phyloP scores from a whole-genome alignment of 2,888 invertebrate genomes.

The Diachrysia chrysitis region DNA sequence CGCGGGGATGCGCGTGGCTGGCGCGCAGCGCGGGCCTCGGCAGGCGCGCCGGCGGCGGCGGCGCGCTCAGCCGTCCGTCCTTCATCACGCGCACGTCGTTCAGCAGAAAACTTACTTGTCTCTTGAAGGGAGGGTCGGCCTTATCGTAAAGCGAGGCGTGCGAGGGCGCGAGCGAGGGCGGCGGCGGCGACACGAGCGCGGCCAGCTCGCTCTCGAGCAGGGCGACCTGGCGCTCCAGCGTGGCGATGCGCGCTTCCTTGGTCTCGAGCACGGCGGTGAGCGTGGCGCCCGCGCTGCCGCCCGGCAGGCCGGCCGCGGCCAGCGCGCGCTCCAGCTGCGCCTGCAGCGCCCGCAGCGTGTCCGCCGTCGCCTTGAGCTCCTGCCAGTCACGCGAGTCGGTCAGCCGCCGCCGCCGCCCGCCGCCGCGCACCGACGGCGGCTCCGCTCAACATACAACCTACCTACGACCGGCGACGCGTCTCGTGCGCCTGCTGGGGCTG shows the following conservation, averaged over 20 bases:
- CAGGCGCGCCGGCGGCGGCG: conserved; percentile 72
- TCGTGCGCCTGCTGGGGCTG: conserved; percentile 75
- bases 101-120: conserved; percentile 96
- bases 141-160: conserved; percentile 90
- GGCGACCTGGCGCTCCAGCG: conserved; percentile 95
- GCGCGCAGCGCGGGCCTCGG: conserved; percentile 69
- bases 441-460: conserved; percentile 73
- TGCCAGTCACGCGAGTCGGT: conserved; percentile 86
- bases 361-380: conserved; percentile 95
- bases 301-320: conserved; percentile 90
- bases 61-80: conserved; percentile 90
- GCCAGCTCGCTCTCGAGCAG: conserved; percentile 94
- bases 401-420: conserved; percentile 81
- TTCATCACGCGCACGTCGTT: conserved; percentile 94
- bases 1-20: conserved; percentile 66
- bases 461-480: conserved; percentile 73
- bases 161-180: conserved; percentile 87
- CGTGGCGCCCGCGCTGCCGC: conserved; percentile 90
- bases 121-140: conserved; percentile 92
- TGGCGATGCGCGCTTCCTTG: conserved; percentile 96
- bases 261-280: conserved; percentile 94
- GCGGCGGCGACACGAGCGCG: conserved; percentile 85
- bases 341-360: conserved; percentile 95
- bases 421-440: conserved; percentile 70
- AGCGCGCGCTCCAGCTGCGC: conserved; percentile 93